Evolutionary conservation across 2,113 vertebrate species (phyloP), one percentile per base, ranked within the genome.

Genomic region (Eolophus roseicapilla): DNA sequence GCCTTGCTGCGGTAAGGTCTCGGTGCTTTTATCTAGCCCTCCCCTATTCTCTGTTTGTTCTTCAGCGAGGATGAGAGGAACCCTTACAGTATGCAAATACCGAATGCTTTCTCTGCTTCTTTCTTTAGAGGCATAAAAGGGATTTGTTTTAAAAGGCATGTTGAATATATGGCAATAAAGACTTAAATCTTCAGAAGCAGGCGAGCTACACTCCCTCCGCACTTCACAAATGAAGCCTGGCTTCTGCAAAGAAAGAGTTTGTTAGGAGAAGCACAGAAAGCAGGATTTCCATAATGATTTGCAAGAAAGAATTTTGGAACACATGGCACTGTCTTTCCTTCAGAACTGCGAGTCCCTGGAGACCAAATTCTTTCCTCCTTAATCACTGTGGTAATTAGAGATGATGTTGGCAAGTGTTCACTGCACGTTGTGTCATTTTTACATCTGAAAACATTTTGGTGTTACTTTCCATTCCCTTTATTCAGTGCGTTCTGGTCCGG

Each of bases 321-420:
- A 97, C 97, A 97, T 97, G 96, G 96, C 92, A 91, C 77, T 1
- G 18, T 90, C 95, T 96, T 96, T 94, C 95, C 93, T 96, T 96
- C 94, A 96, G 97, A 95, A 96, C 95, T 93, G 88, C 68, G 92
- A 82, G 78, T 68, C 97, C 71, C 90, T 70, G 92, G 95, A 95
- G 96, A 97, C 82, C 68, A 79, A 94, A 70, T 95, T 95, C 97
- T 97, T 96, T 96, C 95, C 95, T 96, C 93, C 81, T 97, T 97
- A 96, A 97, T 97, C 96, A 94, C 90, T 95, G 92, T 59, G 82
- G 96, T 98, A 97, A 98, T 97, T 97, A 97, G 95, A 97, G 92
- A 96, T 89, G 77, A 95, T 91, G 88, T 90, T 96, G 96, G 95
- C 96, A 96, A 91, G 82, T 86, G 84, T 90, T 96, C 81, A 86